Percentiles rank a stretch among this genome's conserved stretches.
Evolutionary conservation across 2,888 invertebrate genomes (phyloP).

Genomic region (Oxycera nigricornis): DNA sequence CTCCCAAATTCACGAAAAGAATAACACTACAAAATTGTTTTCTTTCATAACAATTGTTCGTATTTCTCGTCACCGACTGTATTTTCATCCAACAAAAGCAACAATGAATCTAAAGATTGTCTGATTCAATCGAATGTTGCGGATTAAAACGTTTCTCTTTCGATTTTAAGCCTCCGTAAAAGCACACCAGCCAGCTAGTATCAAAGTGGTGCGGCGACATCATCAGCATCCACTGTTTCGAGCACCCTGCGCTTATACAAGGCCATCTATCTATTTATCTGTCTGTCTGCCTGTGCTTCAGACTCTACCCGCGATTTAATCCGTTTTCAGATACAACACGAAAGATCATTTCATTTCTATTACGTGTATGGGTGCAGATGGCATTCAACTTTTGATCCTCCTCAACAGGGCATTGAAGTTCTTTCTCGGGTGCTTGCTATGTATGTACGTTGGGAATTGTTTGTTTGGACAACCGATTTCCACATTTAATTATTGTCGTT

Average conservation of each 20-base stretch:
- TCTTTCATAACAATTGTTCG: too few species aligned
- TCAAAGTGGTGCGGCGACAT: constrained; percentile 31
- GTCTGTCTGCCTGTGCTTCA: neutral
- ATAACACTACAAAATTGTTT: too few species aligned
- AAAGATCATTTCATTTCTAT: constrained; percentile 38
- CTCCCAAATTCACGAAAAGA: too few species aligned
- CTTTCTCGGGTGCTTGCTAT: neutral
- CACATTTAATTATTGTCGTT: constrained; percentile 29
- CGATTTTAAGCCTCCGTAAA: constrained; percentile 35
- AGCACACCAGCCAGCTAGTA: constrained; percentile 33
- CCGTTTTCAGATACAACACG: constrained; percentile 30
- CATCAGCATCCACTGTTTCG: constrained; percentile 18
- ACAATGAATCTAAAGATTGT: constrained; percentile 14
- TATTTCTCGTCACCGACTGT: too few species aligned
- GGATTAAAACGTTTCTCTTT: constrained; percentile 35
- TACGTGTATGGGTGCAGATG: constrained; percentile 39
- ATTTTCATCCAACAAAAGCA: neutral
- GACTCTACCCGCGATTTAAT: constrained; percentile 10
- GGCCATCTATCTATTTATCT: neutral
- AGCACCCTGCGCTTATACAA: constrained; percentile 13
- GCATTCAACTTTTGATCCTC: constrained; percentile 38
- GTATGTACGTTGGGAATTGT: constrained; percentile 18
- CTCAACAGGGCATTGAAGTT: constrained; percentile 3
- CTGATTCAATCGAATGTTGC: constrained; percentile 34
- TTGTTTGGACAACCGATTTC: constrained; percentile 37